These are phyloP conservation scores for Pelmatolapia mariae DNA, from an alignment of 2,113 vertebrate species.

Conservation along the genomic window DNA sequence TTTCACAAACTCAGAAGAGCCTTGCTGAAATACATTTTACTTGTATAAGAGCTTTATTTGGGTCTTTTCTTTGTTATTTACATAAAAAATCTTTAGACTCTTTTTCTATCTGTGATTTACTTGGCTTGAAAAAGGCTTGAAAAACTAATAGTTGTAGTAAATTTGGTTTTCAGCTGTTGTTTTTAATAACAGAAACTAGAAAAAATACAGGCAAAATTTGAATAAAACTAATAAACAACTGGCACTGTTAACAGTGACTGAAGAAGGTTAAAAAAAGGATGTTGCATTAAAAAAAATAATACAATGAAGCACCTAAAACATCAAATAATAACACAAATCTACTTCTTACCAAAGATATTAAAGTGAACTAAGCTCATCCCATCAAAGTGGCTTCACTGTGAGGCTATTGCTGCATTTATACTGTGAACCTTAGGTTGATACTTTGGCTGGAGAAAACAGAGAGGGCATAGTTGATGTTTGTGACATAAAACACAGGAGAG, in stretches of 20 bases:
- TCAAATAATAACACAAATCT: background rate
- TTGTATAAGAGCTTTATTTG: background rate
- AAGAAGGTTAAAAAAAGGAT: background rate
- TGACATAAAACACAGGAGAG: background rate
- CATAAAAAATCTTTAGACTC: background rate
- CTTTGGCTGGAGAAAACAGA: background rate
- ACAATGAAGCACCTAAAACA: background rate
- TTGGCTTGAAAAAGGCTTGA: background rate
- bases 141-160: background rate
- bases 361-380: background rate
- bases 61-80: background rate
- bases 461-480: background rate
- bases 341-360: background rate
- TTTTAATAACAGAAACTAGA: background rate
- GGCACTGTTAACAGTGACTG: background rate
- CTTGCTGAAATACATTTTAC: background rate
- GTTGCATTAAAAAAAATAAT: background rate
- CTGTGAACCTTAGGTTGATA: background rate
- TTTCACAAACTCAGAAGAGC: background rate
- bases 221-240: background rate
- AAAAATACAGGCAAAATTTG: background rate
- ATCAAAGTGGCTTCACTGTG: background rate
- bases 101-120: background rate
- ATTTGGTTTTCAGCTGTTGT: background rate
- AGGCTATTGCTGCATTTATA: background rate